These are phyloP conservation scores for Anisognathus igniventris DNA, from an alignment of 2,797 vertebrate genomes.

Conservation along the genomic window DNA sequence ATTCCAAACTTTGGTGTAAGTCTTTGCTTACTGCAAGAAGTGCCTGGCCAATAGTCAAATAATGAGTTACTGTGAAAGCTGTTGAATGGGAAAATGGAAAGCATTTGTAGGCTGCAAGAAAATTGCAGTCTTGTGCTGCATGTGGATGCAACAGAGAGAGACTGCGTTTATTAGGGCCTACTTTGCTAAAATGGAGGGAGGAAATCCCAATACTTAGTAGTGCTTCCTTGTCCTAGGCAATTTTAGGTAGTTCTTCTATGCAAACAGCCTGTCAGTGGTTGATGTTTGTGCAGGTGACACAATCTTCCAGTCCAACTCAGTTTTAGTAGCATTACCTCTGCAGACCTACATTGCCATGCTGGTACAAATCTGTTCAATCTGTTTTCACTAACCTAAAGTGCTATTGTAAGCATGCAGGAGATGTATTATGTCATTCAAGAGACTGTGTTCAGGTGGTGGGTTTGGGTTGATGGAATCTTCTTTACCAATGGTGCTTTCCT, in stretches of 20 bases:
- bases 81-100: neutral
- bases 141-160: neutral
- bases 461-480: neutral
- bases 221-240: neutral
- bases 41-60: neutral
- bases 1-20: neutral
- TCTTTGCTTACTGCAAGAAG: neutral
- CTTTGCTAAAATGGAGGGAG: neutral
- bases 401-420: rapidly evolving
- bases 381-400: neutral
- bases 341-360: rapidly evolving
- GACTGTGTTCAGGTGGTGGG: neutral
- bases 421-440: neutral
- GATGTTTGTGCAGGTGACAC: neutral
- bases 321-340: neutral
- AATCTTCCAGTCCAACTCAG: neutral
- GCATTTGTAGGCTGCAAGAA: neutral
- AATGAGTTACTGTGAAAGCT: neutral
- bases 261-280: rapidly evolving
- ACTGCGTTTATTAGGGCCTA: neutral
- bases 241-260: neutral
- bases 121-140: neutral
- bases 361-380: neutral
- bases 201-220: rapidly evolving
- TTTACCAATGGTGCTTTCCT: neutral